phyloP scores from a whole-genome alignment of 2,113 vertebrate genomes.

The Hystrix cristata region DNA sequence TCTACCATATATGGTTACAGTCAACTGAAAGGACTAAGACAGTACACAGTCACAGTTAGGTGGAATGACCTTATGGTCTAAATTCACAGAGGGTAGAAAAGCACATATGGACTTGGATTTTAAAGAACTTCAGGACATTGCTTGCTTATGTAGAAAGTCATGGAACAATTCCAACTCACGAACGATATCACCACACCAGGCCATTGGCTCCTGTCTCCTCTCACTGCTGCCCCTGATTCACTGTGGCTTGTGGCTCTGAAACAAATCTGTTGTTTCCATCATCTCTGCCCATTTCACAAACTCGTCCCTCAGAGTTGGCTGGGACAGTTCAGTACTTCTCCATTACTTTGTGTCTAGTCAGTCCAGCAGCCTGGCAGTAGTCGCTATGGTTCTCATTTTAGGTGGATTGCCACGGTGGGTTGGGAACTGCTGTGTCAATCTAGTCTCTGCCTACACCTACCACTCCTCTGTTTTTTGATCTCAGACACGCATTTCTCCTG shows the following conservation, averaged over 20 bases:
- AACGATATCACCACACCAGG: background rate
- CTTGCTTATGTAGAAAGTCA: background rate
- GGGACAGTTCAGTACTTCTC: background rate
- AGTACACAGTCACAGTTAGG: background rate
- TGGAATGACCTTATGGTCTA: background rate
- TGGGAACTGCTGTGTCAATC: too few relatives aligned
- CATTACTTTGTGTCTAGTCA: background rate
- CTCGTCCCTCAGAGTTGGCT: too few relatives aligned
- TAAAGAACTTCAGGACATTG: conserved; percentile 31
- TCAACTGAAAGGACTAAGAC: background rate
- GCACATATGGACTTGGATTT: background rate
- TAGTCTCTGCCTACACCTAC: background rate
- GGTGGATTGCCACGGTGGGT: accelerated
- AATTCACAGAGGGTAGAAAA: background rate
- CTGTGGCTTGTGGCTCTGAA: background rate
- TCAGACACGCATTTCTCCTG: background rate
- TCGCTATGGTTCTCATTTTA: background rate
- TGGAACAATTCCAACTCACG: background rate
- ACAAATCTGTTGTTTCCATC: background rate
- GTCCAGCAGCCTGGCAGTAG: accelerated
- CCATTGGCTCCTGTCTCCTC: background rate
- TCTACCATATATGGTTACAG: background rate
- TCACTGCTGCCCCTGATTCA: background rate
- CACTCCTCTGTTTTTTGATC: background rate
- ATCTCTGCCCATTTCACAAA: background rate